phyloP scores from a whole-genome alignment of 2,888 invertebrate species.

The Trypoxylon attenuatum region DNA sequence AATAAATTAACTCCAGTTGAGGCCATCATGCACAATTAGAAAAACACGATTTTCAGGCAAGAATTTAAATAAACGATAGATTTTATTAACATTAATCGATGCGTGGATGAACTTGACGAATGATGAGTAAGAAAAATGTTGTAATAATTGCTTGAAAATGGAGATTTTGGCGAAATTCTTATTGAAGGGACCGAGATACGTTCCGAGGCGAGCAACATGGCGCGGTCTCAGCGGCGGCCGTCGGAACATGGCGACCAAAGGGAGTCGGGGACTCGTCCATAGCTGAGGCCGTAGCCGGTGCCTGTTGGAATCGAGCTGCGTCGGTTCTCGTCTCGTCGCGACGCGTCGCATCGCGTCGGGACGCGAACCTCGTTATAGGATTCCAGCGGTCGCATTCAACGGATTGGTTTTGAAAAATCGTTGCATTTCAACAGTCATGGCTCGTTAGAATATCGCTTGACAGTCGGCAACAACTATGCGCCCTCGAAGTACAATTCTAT shows the following conservation, averaged over 20 bases:
- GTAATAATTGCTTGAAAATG: too few species aligned
- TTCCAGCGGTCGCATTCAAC: constrained; percentile 52
- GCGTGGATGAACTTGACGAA: too few species aligned
- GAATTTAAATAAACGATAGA: too few species aligned
- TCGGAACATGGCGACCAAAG: constrained; percentile 68
- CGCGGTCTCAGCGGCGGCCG: constrained; percentile 67
- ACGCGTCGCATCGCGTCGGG: not conserved
- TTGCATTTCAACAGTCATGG: constrained; percentile 67
- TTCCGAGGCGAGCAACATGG: constrained; percentile 41
- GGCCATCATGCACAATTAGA: too few species aligned
- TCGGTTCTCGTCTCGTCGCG: not conserved
- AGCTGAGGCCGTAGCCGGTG: constrained; percentile 16
- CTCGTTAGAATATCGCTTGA: constrained; percentile 70
- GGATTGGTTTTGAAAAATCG: constrained; percentile 66
- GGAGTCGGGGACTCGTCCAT: not conserved
- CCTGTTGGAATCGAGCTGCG: too few species aligned
- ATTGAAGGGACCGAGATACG: not conserved
- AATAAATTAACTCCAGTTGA: too few species aligned
- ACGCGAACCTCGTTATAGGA: constrained; percentile 46
- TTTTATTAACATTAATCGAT: too few species aligned
- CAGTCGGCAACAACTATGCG: constrained; percentile 53
- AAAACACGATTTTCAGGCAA: too few species aligned
- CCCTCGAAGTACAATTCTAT: constrained; percentile 58
- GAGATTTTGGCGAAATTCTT: not conserved
- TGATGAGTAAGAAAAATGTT: too few species aligned